A percentile compares a stretch with the other conserved stretches of the same genome.
Evolutionary conservation across 2,797 vertebrate genomes (phyloP).

Genomic region (Muraenolepis orangiensis): DNA sequence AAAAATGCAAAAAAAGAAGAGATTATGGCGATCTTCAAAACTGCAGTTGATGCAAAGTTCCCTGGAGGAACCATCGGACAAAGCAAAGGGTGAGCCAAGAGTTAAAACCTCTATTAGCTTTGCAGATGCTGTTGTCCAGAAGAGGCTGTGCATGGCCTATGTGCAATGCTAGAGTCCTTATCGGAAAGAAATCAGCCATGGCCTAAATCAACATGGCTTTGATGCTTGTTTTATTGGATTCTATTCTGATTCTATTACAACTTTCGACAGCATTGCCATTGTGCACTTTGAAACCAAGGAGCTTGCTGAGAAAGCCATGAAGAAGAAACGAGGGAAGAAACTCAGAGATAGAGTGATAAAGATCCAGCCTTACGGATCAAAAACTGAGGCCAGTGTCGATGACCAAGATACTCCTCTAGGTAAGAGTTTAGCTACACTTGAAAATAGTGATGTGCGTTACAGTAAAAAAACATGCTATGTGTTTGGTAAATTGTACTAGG

Average conservation of each 20-base stretch:
- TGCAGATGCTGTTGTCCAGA: neutral
- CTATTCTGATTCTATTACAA: neutral
- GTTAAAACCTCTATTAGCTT: neutral
- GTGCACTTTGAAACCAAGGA: slow-evolving; percentile 84
- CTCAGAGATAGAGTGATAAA: slow-evolving; percentile 79
- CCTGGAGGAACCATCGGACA: slow-evolving; percentile 72
- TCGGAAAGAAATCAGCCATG: neutral
- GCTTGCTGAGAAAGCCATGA: slow-evolving; percentile 71
- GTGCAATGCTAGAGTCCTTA: neutral
- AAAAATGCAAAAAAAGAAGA: slow-evolving; percentile 77
- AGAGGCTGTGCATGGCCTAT: neutral
- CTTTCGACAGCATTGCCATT: slow-evolving; percentile 81
- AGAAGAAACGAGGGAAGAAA: slow-evolving; percentile 76
- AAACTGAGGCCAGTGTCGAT: slow-evolving; percentile 50
- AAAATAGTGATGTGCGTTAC: neutral
- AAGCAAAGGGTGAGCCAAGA: slow-evolving; percentile 75
- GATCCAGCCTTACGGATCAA: slow-evolving; percentile 76
- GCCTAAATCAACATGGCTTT: neutral
- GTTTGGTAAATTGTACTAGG: too few species aligned
- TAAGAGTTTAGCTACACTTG: slow-evolving; percentile 24
- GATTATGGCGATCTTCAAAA: slow-evolving; percentile 79
- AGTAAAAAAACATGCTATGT: too few species aligned
- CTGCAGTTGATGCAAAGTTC: slow-evolving; percentile 76
- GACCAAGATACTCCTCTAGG: slow-evolving; percentile 35
- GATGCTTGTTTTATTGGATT: neutral